Base-by-base conservation (phyloP, 1,140 invertebrate genomes). In the Melanaphis sacchari region DNA sequence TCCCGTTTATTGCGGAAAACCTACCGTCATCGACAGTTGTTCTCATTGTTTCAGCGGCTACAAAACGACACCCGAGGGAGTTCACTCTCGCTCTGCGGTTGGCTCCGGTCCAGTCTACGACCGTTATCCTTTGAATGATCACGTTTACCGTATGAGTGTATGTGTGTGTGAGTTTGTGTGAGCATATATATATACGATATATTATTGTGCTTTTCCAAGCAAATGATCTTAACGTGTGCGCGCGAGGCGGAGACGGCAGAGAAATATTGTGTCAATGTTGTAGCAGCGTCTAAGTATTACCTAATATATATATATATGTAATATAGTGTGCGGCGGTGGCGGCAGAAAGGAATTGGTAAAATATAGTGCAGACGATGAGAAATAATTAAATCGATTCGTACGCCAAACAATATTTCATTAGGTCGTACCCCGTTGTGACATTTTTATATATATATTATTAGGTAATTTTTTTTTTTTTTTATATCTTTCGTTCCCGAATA, bases 301-400 rank as follows among this genome's bases (percentile, higher is more conserved):
- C n/a, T n/a, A n/a, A n/a, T n/a, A 26, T 8, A 8, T 59, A 49
- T 49, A 18, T 49, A 15, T 9, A n/a, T 41, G 31, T 40, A 7
- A 82, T 81, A 84, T 31, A 31, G 24, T 43, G 41, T 49, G 46
- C 46, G 15, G 46, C 18, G 46, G 46, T 11, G 8, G 22, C 40
- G 24, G 84, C 21, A 26, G 38, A 85, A 85, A 85, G 38, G 31
- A 66, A 66, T 66, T 66, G 59, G 59, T 66, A n/a, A 84, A 84
- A 84, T 40, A 84, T 40, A 41, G 24, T 7, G 1, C 4, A 11
- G 24, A 85, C 24, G 11, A 31, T 26, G 84, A 43, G 41, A 85
- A 85, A 43, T 85, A 43, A 85, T 85, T 41, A 85, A 85, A 85
- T 85, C 84, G 84, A 85, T 85, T 85, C 26, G 40, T 40, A 22